Evolutionary conservation across 2,888 invertebrate genomes (phyloP).

Genomic region (Sipunculus nudus): DNA sequence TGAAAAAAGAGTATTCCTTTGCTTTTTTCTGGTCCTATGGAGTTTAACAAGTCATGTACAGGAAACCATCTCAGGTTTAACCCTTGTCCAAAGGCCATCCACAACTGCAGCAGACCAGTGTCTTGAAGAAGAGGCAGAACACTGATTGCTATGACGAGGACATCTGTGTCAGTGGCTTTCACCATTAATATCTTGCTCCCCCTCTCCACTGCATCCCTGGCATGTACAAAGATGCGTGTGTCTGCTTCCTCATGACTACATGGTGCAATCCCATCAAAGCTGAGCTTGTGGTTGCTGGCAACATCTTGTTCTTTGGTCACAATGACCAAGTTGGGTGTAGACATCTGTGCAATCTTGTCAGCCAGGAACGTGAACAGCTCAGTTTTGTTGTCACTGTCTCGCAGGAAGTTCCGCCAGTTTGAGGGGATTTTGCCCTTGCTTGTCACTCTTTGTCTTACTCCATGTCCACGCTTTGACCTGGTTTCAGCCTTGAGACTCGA

Average conservation of each 20-base stretch:
- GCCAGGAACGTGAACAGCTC: constrained; percentile 35
- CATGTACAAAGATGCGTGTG: constrained; percentile 28
- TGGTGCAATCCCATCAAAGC: constrained; percentile 11
- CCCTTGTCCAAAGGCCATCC: constrained; percentile 37
- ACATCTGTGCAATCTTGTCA: constrained; percentile 19
- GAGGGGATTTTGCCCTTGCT: constrained; percentile 20
- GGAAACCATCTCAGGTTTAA: constrained; percentile 32
- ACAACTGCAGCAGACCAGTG: constrained; percentile 28
- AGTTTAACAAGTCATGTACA: constrained; percentile 27
- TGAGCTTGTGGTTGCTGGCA: constrained; percentile 12
- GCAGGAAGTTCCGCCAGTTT: constrained; percentile 31
- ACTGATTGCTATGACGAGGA: constrained; percentile 17
- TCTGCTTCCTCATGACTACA: constrained; percentile 38
- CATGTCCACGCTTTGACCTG: constrained; percentile 22
- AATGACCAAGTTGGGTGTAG: constrained; percentile 18
- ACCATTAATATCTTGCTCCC: constrained; percentile 19
- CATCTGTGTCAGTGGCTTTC: constrained; percentile 20
- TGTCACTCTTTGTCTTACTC: constrained; percentile 23
- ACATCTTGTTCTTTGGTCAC: constrained; percentile 29
- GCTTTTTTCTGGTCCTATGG: constrained; percentile 31
- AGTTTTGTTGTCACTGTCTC: constrained; percentile 28
- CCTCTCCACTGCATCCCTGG: constrained; percentile 10
- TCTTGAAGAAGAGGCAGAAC: constrained; percentile 9
- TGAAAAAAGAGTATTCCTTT: constrained; percentile 35
- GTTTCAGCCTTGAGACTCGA: constrained; percentile 28